Conservation (phyloP, 2,888 invertebrate genomes). For the Sphaeridia pumilis region DNA sequence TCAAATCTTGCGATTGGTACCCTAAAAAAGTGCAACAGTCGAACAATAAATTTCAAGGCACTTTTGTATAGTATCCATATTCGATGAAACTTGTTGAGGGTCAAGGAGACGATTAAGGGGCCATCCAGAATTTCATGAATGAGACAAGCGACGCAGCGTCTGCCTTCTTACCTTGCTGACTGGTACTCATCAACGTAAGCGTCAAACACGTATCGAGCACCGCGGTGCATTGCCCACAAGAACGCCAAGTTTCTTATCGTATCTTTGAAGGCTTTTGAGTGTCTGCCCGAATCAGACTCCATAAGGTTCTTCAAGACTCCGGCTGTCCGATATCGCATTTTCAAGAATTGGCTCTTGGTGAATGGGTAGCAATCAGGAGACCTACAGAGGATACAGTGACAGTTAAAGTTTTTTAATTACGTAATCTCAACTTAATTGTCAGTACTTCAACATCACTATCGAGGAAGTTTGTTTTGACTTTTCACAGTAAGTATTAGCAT, state of each 20-base stretch:
- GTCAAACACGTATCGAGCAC: constrained; percentile 37
- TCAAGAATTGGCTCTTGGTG: constrained; percentile 30
- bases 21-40: too few species aligned
- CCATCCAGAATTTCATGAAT: too few species aligned
- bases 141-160: too few species aligned
- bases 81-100: too few species aligned
- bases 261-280: constrained; percentile 30
- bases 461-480: too few species aligned
- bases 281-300: constrained; percentile 23
- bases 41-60: too few species aligned
- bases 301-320: constrained; percentile 29
- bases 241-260: constrained; percentile 37
- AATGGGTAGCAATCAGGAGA: constrained; percentile 35
- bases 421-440: too few species aligned
- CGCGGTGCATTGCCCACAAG: constrained; percentile 37
- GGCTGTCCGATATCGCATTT: constrained; percentile 32
- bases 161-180: constrained; percentile 31
- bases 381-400: constrained; percentile 16
- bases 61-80: too few species aligned
- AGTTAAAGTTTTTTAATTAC: not conserved
- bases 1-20: constrained; percentile 32
- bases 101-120: too few species aligned
- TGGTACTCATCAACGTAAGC: constrained; percentile 36
- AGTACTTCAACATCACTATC: too few species aligned
- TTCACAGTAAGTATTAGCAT: too few species aligned